phyloP scores from a whole-genome alignment of 2,888 invertebrate genomes.

The Drosophila pegasa region DNA sequence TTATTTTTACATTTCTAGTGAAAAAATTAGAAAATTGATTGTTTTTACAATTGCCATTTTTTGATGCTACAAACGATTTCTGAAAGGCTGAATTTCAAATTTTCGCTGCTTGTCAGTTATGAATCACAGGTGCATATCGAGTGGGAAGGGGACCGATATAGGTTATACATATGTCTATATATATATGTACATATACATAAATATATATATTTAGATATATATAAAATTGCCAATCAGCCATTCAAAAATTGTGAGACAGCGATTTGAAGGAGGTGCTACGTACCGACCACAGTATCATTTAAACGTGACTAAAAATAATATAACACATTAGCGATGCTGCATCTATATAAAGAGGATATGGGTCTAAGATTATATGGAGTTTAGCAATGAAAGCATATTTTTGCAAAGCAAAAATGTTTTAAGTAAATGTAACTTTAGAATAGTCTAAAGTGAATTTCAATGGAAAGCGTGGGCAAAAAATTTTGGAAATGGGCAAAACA shows the following conservation, averaged over 20 bases:
- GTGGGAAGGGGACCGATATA: constrained; percentile 21
- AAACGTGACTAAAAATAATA: constrained; percentile 66
- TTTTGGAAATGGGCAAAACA: constrained; percentile 5
- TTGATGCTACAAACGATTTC: constrained; percentile 21
- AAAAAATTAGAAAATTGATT: constrained; percentile 10
- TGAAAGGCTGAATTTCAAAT: constrained; percentile 38
- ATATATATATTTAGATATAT: constrained; percentile 35
- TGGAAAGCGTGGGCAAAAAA: constrained; percentile 22
- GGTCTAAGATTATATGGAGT: constrained; percentile 22
- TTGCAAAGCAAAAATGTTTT: constrained; percentile 34
- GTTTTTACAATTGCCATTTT: constrained; percentile 28
- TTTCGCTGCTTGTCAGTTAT: constrained; percentile 60
- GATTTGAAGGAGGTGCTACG: constrained; percentile 48
- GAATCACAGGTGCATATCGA: constrained; percentile 69
- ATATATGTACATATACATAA: constrained; percentile 23
- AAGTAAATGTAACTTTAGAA: constrained; percentile 6
- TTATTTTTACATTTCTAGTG: constrained; percentile 26
- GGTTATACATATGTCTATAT: constrained; percentile 36
- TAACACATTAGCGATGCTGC: constrained; percentile 47
- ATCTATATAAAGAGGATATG: constrained; percentile 1
- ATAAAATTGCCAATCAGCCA: constrained; percentile 41
- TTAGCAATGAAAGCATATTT: constrained; percentile 5
- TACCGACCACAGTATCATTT: constrained; percentile 67
- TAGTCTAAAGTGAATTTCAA: constrained; percentile 10
- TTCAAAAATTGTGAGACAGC: constrained; percentile 43